phyloP scores from a whole-genome alignment of 2,113 vertebrate genomes.

The Ceyx melanurus region DNA sequence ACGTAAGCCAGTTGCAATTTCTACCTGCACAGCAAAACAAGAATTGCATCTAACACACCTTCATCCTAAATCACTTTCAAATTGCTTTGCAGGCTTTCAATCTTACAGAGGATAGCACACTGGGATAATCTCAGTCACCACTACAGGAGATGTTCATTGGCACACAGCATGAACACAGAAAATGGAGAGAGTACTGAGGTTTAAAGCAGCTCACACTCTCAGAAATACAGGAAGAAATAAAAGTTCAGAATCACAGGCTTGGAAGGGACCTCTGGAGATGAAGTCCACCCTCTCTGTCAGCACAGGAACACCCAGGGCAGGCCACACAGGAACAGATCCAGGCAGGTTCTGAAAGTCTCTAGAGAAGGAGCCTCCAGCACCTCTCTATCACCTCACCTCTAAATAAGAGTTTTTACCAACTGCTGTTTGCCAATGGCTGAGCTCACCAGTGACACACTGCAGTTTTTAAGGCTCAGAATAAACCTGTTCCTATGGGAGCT shows the following conservation, averaged over 20 bases:
- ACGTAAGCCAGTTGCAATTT: neutral
- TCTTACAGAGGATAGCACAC: neutral
- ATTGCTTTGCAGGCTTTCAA: neutral
- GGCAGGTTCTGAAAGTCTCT: too few relatives aligned
- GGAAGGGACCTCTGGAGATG: too few relatives aligned
- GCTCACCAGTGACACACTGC: neutral
- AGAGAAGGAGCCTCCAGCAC: too few relatives aligned
- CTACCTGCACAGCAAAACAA: neutral
- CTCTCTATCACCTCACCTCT: too few relatives aligned
- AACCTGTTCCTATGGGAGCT: neutral
- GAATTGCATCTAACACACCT: neutral
- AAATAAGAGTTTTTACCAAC: neutral
- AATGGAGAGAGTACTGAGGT: neutral
- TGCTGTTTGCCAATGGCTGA: neutral
- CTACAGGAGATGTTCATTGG: neutral
- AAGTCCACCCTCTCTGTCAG: too few relatives aligned
- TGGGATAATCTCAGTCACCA: neutral
- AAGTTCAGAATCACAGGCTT: neutral
- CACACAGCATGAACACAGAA: neutral
- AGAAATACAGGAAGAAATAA: neutral
- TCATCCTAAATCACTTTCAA: neutral
- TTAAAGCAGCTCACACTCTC: neutral
- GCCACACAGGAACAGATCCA: too few relatives aligned
- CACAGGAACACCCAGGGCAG: too few relatives aligned
- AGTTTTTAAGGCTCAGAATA: neutral